A percentile compares a stretch with the other conserved stretches of the same genome.
Conservation (phyloP, 2,888 invertebrate genomes). For the Calameuta pallipes region DNA sequence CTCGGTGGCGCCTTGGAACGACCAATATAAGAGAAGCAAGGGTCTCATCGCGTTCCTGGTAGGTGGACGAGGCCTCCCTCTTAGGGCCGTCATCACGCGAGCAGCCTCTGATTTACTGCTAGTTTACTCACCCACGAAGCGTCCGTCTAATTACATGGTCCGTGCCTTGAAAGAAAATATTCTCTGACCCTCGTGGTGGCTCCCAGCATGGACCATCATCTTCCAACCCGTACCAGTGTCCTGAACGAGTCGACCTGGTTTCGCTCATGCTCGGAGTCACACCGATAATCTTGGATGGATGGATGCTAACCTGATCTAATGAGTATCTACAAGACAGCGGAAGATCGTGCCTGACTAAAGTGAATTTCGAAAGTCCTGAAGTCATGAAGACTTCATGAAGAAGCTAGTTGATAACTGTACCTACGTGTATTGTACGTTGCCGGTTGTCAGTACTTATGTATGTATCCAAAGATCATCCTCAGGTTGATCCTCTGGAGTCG, state of each 20-base stretch:
- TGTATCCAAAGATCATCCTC: neutral
- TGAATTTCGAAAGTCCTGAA: neutral
- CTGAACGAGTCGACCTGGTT: neutral
- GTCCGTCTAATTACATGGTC: slow-evolving; percentile 60
- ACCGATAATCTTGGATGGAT: neutral
- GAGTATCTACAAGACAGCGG: neutral
- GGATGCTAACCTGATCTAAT: neutral
- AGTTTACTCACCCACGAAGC: slow-evolving; percentile 59
- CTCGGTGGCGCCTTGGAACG: neutral
- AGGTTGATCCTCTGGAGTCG: slow-evolving; percentile 5
- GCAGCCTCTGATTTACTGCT: slow-evolving; percentile 54
- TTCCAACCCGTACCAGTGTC: neutral
- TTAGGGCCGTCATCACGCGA: slow-evolving; percentile 49
- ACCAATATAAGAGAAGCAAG: neutral
- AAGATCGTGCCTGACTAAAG: neutral
- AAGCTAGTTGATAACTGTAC: neutral
- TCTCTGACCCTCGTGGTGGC: slow-evolving; percentile 31
- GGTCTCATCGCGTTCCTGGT: neutral
- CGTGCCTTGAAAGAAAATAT: slow-evolving; percentile 46
- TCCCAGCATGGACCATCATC: neutral
- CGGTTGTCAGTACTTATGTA: neutral
- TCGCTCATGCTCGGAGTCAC: neutral
- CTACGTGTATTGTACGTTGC: neutral
- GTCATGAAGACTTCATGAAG: neutral
- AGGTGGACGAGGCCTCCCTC: neutral